Evolutionary conservation across 2,888 invertebrate species (phyloP).

Genomic region (Laothoe populi): DNA sequence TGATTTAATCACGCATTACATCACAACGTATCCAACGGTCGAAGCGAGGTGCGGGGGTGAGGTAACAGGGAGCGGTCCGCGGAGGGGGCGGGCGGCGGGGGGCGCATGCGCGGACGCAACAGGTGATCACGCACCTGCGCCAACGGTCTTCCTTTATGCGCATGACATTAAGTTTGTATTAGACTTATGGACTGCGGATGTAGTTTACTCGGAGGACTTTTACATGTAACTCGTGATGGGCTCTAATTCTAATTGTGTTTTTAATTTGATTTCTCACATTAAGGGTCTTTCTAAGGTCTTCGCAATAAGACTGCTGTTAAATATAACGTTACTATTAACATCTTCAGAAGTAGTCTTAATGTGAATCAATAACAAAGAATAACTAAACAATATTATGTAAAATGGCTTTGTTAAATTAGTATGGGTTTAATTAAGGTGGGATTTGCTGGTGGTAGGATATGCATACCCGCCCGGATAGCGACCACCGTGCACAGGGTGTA

Average conservation of each 20-base stretch:
- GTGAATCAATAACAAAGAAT: too few species aligned
- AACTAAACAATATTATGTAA: too few species aligned
- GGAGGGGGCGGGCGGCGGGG: constrained; percentile 29
- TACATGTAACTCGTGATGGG: constrained; percentile 7
- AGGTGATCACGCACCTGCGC: constrained; percentile 79
- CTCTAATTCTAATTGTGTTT: neutral
- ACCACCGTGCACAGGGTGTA: too few species aligned
- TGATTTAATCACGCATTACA: constrained; percentile 49
- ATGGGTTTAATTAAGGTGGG: too few species aligned
- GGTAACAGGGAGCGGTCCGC: constrained; percentile 30
- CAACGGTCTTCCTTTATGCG: constrained; percentile 73
- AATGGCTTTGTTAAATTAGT: too few species aligned
- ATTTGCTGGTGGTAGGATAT: too few species aligned
- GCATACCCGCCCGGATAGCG: too few species aligned
- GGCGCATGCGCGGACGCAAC: constrained; percentile 60
- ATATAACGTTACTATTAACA: too few species aligned
- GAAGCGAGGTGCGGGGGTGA: constrained; percentile 32
- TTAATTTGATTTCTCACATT: constrained; percentile 10
- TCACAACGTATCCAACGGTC: constrained; percentile 71
- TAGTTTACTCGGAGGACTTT: constrained; percentile 21
- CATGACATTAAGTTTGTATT: constrained; percentile 75
- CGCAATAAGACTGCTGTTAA: too few species aligned
- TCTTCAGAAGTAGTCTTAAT: too few species aligned
- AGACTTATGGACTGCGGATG: constrained; percentile 42
- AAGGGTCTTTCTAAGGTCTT: too few species aligned